These are phyloP conservation scores for Rhabdornis inornatus DNA, from an alignment of 2,113 vertebrate species.

Conservation along the genomic window DNA sequence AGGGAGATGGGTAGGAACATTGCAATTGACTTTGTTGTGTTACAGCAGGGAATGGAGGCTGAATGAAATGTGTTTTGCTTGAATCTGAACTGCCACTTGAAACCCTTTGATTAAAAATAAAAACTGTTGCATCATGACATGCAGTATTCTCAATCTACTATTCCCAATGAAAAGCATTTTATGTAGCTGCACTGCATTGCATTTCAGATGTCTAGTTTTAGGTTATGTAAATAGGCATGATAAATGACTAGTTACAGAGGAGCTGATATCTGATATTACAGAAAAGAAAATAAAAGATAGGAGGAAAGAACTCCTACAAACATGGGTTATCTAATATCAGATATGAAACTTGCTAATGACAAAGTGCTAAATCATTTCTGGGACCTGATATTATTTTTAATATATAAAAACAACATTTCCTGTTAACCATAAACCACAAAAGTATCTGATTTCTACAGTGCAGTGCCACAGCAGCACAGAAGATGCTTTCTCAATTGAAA, in stretches of 20 bases:
- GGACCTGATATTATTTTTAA: not conserved
- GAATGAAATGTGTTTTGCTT: conserved; percentile 41
- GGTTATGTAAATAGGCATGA: not conserved
- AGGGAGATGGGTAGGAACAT: conserved; percentile 11
- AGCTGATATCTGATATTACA: not conserved
- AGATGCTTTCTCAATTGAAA: not conserved
- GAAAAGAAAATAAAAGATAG: conserved; percentile 13
- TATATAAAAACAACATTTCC: not conserved
- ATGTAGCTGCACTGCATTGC: not conserved
- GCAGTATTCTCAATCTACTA: not conserved
- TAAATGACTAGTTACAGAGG: not conserved
- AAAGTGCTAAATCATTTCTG: not conserved
- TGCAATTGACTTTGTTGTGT: conserved; percentile 35
- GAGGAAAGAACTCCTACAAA: not conserved
- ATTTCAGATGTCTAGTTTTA: not conserved
- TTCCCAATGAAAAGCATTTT: not conserved
- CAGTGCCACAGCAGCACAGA: not conserved
- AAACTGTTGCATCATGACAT: not conserved
- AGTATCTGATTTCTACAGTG: not conserved
- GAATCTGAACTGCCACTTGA: not conserved
- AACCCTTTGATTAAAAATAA: conserved; percentile 48
- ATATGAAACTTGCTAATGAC: not conserved
- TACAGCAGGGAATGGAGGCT: not conserved
- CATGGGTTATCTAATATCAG: not conserved
- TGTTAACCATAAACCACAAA: not conserved